Evolutionary conservation across 2,888 invertebrate species (phyloP).

Genomic region (Gymnocheta viridis): DNA sequence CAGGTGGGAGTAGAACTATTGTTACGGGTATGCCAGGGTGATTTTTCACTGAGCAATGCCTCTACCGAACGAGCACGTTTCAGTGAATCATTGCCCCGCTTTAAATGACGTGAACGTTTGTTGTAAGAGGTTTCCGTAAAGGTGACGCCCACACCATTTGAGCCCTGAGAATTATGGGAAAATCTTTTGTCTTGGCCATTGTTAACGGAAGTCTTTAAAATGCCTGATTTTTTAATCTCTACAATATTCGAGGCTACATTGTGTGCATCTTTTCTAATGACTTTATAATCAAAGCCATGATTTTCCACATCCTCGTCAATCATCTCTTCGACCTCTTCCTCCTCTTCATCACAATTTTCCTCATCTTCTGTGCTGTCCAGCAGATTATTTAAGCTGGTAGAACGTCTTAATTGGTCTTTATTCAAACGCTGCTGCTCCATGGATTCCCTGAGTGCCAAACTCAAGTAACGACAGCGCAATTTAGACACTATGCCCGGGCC

Average conservation of each 20-base stretch:
- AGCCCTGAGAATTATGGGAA: slow-evolving; percentile 56
- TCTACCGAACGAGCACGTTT: slow-evolving; percentile 94
- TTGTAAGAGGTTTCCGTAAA: slow-evolving; percentile 56
- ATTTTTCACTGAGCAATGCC: slow-evolving; percentile 88
- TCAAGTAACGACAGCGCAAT: slow-evolving; percentile 92
- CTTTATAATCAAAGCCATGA: slow-evolving; percentile 17
- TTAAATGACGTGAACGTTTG: slow-evolving; percentile 80
- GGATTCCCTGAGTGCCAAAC: slow-evolving; percentile 90
- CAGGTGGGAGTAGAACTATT: slow-evolving; percentile 47
- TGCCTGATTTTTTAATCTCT: slow-evolving; percentile 51
- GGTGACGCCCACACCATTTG: slow-evolving; percentile 64
- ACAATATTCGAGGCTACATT: neutral
- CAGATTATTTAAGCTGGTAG: slow-evolving; percentile 92
- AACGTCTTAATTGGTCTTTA: slow-evolving; percentile 87
- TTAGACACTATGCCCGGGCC: slow-evolving; percentile 96
- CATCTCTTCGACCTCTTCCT: slow-evolving; percentile 73
- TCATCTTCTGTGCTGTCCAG: slow-evolving; percentile 85
- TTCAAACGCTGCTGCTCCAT: slow-evolving; percentile 86
- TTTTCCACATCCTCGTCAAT: slow-evolving; percentile 55
- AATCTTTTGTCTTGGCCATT: slow-evolving; percentile 56
- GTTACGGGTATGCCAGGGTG: slow-evolving; percentile 76
- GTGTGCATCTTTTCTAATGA: slow-evolving; percentile 2
- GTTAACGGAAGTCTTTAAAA: slow-evolving; percentile 56
- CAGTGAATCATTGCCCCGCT: slow-evolving; percentile 86
- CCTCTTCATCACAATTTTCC: slow-evolving; percentile 76